phyloP scores from a whole-genome alignment of 2,888 invertebrate genomes.

The Metopia argyrocephala region DNA sequence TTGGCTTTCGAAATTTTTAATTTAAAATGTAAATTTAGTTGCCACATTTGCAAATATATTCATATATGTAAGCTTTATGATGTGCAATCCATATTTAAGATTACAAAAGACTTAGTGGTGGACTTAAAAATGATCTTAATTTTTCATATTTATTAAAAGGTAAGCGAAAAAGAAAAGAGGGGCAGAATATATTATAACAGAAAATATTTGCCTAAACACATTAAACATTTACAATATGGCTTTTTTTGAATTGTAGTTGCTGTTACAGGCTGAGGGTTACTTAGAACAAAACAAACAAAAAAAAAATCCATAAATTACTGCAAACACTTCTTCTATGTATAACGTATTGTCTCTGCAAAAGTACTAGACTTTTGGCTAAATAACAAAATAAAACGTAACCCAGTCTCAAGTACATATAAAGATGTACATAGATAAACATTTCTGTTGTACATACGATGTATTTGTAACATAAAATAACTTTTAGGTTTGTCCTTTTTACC shows the following conservation, averaged over 20 bases:
- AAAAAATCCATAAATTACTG: constrained; percentile 56
- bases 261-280: constrained; percentile 1
- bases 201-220: not conserved
- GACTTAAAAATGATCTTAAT: not conserved
- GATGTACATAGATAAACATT: too few species aligned
- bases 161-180: not conserved
- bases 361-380: constrained; percentile 35
- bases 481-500: constrained; percentile 43
- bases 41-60: too few species aligned
- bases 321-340: constrained; percentile 48
- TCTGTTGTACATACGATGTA: too few species aligned
- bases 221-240: not conserved
- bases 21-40: too few species aligned
- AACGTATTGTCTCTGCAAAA: constrained; percentile 56
- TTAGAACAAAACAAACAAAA: constrained; percentile 24
- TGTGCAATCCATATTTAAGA: not conserved
- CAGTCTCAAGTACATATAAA: not conserved
- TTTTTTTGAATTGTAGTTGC: not conserved
- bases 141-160: constrained; percentile 1
- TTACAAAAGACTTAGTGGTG: constrained; percentile 5
- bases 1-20: too few species aligned
- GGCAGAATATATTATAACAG: not conserved
- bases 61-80: too few species aligned
- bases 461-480: too few species aligned
- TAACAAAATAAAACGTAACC: constrained; percentile 14